These are phyloP conservation scores for Ageneiosus marmoratus DNA, from an alignment of 2,113 vertebrate genomes.

Conservation along the genomic window DNA sequence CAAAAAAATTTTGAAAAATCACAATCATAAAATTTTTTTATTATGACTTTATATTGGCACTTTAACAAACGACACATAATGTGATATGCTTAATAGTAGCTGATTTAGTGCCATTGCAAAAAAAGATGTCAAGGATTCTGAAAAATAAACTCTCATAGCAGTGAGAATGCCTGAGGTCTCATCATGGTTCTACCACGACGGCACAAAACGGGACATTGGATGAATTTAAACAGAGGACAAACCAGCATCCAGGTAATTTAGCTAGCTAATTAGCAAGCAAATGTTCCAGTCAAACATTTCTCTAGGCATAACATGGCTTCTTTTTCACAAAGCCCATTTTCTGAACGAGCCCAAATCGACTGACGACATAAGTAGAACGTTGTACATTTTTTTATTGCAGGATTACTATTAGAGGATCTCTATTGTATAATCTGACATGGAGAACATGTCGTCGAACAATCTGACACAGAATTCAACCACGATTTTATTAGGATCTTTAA, in stretches of 20 bases:
- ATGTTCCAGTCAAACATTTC: not conserved
- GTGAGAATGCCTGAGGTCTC: not conserved
- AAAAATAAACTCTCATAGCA: not conserved
- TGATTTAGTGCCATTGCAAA: not conserved
- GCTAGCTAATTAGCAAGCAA: slow-evolving; percentile 6
- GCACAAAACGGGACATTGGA: not conserved
- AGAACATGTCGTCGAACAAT: no score
- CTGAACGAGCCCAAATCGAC: not conserved
- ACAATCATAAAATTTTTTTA: not conserved
- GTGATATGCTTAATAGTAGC: not conserved
- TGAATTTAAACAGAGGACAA: not conserved
- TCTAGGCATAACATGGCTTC: slow-evolving; percentile 1
- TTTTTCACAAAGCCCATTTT: not conserved
- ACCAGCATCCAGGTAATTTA: not conserved
- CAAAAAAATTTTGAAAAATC: no score
- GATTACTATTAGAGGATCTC: not conserved
- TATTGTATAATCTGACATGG: not conserved
- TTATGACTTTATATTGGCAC: not conserved
- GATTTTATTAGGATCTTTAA: not conserved
- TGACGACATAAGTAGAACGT: not conserved
- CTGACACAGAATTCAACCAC: not conserved
- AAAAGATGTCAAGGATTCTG: not conserved
- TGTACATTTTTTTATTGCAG: not conserved
- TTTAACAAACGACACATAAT: not conserved
- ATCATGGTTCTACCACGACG: not conserved